These are phyloP conservation scores for Caenorhabditis uteleia DNA, from an alignment of 2,888 invertebrate species.

Conservation along the genomic window DNA sequence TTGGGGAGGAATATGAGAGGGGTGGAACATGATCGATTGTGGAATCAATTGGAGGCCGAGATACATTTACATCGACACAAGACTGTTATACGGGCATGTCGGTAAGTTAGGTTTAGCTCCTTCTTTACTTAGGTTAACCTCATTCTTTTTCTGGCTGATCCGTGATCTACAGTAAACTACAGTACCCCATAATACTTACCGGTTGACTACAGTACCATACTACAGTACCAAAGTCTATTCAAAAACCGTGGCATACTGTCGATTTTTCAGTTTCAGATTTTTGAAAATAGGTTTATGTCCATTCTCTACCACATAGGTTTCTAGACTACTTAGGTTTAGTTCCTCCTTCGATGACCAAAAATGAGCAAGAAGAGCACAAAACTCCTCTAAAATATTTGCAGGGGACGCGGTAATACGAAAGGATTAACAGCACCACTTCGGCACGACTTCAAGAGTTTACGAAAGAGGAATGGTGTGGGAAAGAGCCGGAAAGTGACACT, in stretches of 20 bases:
- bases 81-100: slow-evolving; percentile 77
- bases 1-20: slow-evolving; percentile 82
- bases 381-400: no score
- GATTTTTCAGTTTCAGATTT: no score
- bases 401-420: slow-evolving; percentile 56
- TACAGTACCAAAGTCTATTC: no score
- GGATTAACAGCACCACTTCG: slow-evolving; percentile 48
- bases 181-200: no score
- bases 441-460: slow-evolving; percentile 35
- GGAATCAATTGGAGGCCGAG: slow-evolving; percentile 84
- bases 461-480: slow-evolving; percentile 70
- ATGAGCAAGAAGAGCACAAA: background rate
- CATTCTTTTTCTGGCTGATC: slow-evolving; percentile 4
- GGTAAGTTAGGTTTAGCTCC: slow-evolving; percentile 66
- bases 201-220: no score
- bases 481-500: slow-evolving; percentile 75
- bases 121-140: background rate
- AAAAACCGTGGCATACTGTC: no score
- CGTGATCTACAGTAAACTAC: no score
- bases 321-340: no score
- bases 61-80: slow-evolving; percentile 85
- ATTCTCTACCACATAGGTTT: no score
- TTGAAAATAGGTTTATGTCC: no score
- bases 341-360: no score
- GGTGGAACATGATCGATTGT: slow-evolving; percentile 81